These are phyloP conservation scores for Arenaria interpres DNA, from an alignment of 2,113 vertebrate genomes.

Conservation along the genomic window DNA sequence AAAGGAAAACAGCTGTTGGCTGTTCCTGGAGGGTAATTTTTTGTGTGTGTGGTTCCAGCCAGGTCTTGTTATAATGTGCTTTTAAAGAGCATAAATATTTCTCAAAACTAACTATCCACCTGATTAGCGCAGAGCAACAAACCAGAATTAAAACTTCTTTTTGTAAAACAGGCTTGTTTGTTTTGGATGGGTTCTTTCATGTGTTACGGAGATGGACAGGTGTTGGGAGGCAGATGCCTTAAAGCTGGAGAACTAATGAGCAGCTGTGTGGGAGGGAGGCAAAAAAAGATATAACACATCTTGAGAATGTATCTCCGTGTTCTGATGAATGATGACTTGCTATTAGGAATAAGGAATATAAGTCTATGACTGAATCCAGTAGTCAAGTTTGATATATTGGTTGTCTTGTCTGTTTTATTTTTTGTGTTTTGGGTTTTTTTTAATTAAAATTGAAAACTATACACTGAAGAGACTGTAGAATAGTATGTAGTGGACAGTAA, in stretches of 20 bases:
- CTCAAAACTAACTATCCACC: background rate
- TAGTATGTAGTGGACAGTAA: background rate
- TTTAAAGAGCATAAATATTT: background rate
- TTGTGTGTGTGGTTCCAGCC: background rate
- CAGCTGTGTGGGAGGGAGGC: background rate
- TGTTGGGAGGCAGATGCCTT: background rate
- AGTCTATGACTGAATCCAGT: background rate
- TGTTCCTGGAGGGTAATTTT: background rate
- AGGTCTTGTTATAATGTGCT: background rate
- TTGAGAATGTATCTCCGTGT: background rate
- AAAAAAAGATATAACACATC: background rate
- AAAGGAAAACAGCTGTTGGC: slow-evolving; percentile 28
- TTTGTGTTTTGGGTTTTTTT: background rate
- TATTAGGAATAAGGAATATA: background rate
- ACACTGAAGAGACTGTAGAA: background rate
- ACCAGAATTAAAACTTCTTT: background rate
- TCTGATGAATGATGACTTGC: background rate
- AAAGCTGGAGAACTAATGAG: background rate
- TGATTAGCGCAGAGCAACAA: background rate
- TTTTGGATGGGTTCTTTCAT: background rate
- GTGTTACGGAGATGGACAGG: background rate
- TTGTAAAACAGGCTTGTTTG: background rate
- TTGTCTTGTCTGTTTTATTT: background rate
- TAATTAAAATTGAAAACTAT: background rate
- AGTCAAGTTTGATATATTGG: background rate